Evolutionary conservation across 2,113 vertebrate genomes (phyloP), one percentile per base, ranked within the genome.

Genomic region (Axis porcinus): DNA sequence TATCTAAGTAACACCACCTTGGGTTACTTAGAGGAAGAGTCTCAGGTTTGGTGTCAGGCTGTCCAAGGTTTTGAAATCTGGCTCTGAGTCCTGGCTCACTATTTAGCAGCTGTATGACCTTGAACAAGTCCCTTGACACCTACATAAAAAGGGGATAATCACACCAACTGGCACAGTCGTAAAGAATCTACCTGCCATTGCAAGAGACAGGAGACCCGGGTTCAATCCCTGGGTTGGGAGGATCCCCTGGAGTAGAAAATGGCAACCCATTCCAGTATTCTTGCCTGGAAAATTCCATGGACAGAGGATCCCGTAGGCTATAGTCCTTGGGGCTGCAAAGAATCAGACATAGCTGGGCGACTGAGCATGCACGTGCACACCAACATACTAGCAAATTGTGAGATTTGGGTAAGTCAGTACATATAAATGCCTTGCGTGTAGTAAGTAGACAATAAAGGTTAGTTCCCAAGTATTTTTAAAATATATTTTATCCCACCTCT

Each of bases 31-130:
- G 33, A 45, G 62, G 30, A 89, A 97, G 86, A 28, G 47, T 9
- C 36, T 95, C 87, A 62, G 45, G 57, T 93, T 92, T 96, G 89
- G 8, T 84, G 21, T 92, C 64, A 74, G 92, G 23, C 57, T 91
- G 45, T 55, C 7, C 36, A 79, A 89, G 84, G 82, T 82, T 97
- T 96, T 96, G 45, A 96, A 97, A 90, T 21, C 60, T 89, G 54
- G 50, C 33, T 94, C 45, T 92, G 81, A 93, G 36, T 90, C 40
- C 82, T 87, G n/a, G 47, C 43, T 87, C 81, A 94, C 45, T n/a
- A 25, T 40, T 93, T 86, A 89, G 45, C 85, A 95, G 36, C 81
- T 86, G 54, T 78, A 47, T 89, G 60, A 89, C 62, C 43, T 43
- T 96, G 89, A 88, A 57, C 52, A 95, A 89, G 91, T 96, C 62